Conservation (phyloP, 1,140 invertebrate species). For the Lordiphosa clarofinis region DNA sequence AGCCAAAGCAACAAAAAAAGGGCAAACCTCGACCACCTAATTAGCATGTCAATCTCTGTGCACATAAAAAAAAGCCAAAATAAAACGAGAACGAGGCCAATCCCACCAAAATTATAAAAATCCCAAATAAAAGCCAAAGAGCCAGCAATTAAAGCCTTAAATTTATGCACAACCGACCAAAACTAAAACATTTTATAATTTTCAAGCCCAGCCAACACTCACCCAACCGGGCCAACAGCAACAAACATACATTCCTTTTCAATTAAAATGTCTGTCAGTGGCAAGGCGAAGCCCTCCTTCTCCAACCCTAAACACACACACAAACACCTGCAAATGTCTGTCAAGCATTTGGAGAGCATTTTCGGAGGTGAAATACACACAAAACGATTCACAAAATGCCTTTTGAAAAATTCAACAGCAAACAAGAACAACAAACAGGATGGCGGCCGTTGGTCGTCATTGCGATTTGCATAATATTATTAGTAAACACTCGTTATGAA, state of each 20-base stretch:
- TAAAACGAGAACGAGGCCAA: conserved; percentile 7
- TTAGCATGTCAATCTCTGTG: conserved; percentile 50
- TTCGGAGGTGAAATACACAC: conserved; percentile 3
- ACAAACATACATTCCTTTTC: conserved; percentile 63
- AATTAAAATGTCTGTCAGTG: conserved; percentile 67
- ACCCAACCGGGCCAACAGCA: conserved; percentile 21
- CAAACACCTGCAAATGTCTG: conserved; percentile 61
- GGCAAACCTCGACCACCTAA: conserved; percentile 30
- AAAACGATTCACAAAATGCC: conserved; percentile 73
- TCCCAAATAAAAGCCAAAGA: conserved; percentile 14
- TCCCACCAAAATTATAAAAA: conserved; percentile 9
- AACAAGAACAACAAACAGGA: conserved; percentile 24
- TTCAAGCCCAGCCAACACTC: conserved; percentile 21
- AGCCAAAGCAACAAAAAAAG: conserved; percentile 22
- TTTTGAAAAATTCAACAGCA: conserved; percentile 72
- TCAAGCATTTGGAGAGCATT: conserved; percentile 34
- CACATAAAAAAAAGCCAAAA: conserved; percentile 10
- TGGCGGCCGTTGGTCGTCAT: conserved; percentile 13
- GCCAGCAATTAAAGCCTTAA: conserved; percentile 52
- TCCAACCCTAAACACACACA: conserved; percentile 12
- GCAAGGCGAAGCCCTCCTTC: conserved; percentile 21
- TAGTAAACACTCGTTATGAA: conserved; percentile 78
- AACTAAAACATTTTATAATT: conserved; percentile 58
- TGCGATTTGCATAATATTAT: conserved; percentile 76
- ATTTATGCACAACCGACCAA: conserved; percentile 55